Conservation (phyloP, 2,113 vertebrate species). For the Trichomycterus rosablanca region DNA sequence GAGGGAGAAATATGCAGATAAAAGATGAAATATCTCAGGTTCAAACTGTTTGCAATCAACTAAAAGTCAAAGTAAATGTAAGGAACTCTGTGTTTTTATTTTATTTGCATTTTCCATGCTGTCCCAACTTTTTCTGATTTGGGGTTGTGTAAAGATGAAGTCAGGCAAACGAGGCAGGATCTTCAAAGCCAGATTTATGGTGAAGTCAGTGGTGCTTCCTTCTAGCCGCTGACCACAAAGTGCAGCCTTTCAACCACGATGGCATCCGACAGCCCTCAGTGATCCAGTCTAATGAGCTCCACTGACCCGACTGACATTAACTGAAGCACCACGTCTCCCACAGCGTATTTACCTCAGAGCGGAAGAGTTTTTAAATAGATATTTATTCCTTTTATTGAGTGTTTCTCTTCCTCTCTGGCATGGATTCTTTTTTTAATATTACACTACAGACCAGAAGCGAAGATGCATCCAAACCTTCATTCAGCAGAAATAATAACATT, state of each 20-base stretch:
- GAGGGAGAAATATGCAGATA: too few species aligned
- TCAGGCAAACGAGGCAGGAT: conserved; percentile 12
- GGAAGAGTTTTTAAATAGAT: conserved; percentile 8
- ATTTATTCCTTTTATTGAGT: conserved; percentile 26
- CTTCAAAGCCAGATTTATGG: conserved; percentile 40
- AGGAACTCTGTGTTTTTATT: too few species aligned
- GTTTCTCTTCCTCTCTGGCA: conserved; percentile 41
- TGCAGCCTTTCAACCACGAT: conserved; percentile 22
- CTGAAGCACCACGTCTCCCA: conserved; percentile 9
- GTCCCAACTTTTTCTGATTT: too few species aligned
- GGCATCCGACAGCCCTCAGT: conserved; percentile 15
- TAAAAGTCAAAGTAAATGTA: too few species aligned
- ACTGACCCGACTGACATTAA: conserved; percentile 15
- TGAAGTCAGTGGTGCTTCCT: conserved; percentile 24
- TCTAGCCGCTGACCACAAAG: conserved; percentile 36
- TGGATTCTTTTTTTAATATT: conserved; percentile 42
- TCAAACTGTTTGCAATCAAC: too few species aligned
- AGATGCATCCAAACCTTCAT: conserved; percentile 44
- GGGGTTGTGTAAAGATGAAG: too few species aligned
- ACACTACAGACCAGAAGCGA: conserved; percentile 53
- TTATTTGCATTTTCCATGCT: too few species aligned
- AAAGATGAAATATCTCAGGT: too few species aligned
- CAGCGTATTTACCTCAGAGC: background rate
- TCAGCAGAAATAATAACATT: conserved; percentile 22
- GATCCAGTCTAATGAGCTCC: conserved; percentile 28